These are phyloP conservation scores for Microcebus griseorufus DNA, from an alignment of 2,113 vertebrate genomes.

Conservation along the genomic window DNA sequence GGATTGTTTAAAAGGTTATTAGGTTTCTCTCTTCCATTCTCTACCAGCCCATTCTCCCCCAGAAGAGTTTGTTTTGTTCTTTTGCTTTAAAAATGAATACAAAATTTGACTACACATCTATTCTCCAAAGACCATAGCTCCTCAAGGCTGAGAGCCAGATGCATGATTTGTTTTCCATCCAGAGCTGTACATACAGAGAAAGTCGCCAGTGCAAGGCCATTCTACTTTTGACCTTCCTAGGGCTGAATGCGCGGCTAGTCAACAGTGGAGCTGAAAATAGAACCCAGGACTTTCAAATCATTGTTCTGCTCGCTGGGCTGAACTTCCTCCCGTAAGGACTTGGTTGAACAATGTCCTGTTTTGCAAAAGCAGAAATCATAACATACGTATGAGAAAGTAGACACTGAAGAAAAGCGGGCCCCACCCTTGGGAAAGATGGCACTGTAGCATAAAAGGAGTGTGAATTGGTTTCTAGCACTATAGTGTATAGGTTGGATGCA, in stretches of 20 bases:
- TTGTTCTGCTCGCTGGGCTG: slow-evolving; percentile 71
- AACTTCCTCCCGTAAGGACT: slow-evolving; percentile 70
- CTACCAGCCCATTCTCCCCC: background rate
- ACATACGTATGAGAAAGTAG: slow-evolving; percentile 50
- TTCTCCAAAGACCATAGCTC: slow-evolving; percentile 66
- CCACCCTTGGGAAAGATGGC: background rate
- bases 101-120: slow-evolving; percentile 59
- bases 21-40: slow-evolving; percentile 36
- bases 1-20: slow-evolving; percentile 54
- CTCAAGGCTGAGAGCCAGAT: slow-evolving; percentile 63
- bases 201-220: background rate
- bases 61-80: slow-evolving; percentile 59
- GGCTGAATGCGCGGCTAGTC: slow-evolving; percentile 66
- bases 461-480: background rate
- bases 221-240: slow-evolving; percentile 67
- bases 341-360: slow-evolving; percentile 72
- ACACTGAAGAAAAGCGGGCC: background rate
- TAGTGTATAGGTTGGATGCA: background rate
- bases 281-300: slow-evolving; percentile 78
- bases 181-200: slow-evolving; percentile 42
- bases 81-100: slow-evolving; percentile 60
- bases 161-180: slow-evolving; percentile 68
- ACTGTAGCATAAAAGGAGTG: background rate
- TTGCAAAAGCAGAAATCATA: slow-evolving; percentile 70
- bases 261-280: slow-evolving; percentile 74